These are phyloP conservation scores for Diorhabda carinulata DNA, from an alignment of 1,140 invertebrate genomes.

Conservation along the genomic window DNA sequence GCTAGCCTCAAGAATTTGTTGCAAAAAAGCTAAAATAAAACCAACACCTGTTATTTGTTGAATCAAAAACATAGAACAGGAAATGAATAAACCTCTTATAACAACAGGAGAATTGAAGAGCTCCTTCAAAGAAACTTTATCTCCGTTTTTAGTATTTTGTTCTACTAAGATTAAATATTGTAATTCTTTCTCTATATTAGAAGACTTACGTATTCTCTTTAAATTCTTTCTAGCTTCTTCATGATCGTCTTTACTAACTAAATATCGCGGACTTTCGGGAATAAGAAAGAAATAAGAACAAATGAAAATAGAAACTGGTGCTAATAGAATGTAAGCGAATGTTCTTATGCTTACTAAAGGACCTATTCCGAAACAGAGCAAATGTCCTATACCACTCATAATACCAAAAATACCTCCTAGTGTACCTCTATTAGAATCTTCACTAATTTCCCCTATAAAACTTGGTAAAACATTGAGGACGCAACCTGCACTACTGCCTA, in stretches of 20 bases:
- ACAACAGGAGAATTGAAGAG: slow-evolving; percentile 54
- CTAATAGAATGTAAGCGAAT: slow-evolving; percentile 51
- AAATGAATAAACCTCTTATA: slow-evolving; percentile 63
- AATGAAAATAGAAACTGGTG: slow-evolving; percentile 51
- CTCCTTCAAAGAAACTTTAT: slow-evolving; percentile 49
- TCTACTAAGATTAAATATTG: slow-evolving; percentile 50
- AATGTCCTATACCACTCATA: slow-evolving; percentile 27
- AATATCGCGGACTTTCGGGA: slow-evolving; percentile 71
- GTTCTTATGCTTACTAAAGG: slow-evolving; percentile 54
- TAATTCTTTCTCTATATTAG: slow-evolving; percentile 58
- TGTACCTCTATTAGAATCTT: slow-evolving; percentile 38
- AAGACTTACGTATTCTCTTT: slow-evolving; percentile 24
- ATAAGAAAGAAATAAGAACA: slow-evolving; percentile 48
- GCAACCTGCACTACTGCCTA: slow-evolving; percentile 49
- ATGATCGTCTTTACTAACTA: slow-evolving; percentile 20
- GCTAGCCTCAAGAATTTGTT: slow-evolving; percentile 63
- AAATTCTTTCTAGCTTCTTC: slow-evolving; percentile 23
- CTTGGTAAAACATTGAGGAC: slow-evolving; percentile 51
- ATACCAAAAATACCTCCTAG: slow-evolving; percentile 63
- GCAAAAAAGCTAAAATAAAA: slow-evolving; percentile 75
- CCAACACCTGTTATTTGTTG: slow-evolving; percentile 78
- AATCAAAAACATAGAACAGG: slow-evolving; percentile 63
- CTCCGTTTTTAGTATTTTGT: slow-evolving; percentile 10
- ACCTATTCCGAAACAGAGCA: slow-evolving; percentile 56
- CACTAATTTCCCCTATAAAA: slow-evolving; percentile 52